Evolutionary conservation across 1,140 invertebrate species (phyloP), one percentile per base, ranked within the genome.

Genomic region (Sesamia nonagrioides): DNA sequence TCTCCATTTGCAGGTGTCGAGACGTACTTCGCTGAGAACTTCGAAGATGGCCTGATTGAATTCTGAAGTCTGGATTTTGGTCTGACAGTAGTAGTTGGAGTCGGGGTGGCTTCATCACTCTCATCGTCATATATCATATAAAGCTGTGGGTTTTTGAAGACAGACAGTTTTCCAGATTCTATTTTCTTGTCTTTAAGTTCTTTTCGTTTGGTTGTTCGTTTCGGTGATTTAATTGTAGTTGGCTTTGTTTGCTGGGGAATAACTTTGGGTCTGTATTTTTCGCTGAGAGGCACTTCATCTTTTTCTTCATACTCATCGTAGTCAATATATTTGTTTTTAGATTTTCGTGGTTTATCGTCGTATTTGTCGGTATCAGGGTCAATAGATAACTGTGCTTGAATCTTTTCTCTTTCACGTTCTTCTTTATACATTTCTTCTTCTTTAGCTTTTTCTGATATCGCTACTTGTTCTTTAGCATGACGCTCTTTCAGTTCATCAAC

Each of bases 401-500:
- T 66, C 66, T 79, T 85, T 61, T 92, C 89, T 79, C 88, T 88
- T 80, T 91, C 90, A 17, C 82, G 84, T 78, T 93, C 88, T 79
- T 94, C 91, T 82, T 86, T 85, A 27, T 82, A 82, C 21, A 92
- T 78, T 85, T 92, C 92, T 78, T 95, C 92, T 84, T 93, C 89
- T 83, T 92, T 95, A 1, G 87, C 76, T 71, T 88, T 91, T 81
- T 93, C 92, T 17, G 87, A 88, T 83, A 95, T 91, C 13, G 71
- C 72, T 79, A 85, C 85, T 83, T 94, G 92, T 82, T 95, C 92
- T 75, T 89, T 63, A 15, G 86, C 90, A 79, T 95, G 93, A 33
- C 91, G 80, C 80, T 86, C 80, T 88, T 95, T 95, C 50, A 95
- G 82, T 68, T 92, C 89, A 78, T 95, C 93, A 33, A 95, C 92